Percentiles rank a stretch among this genome's conserved stretches.
Conservation (phyloP, 1,140 invertebrate genomes). For the Ostrea denselamellosa region DNA sequence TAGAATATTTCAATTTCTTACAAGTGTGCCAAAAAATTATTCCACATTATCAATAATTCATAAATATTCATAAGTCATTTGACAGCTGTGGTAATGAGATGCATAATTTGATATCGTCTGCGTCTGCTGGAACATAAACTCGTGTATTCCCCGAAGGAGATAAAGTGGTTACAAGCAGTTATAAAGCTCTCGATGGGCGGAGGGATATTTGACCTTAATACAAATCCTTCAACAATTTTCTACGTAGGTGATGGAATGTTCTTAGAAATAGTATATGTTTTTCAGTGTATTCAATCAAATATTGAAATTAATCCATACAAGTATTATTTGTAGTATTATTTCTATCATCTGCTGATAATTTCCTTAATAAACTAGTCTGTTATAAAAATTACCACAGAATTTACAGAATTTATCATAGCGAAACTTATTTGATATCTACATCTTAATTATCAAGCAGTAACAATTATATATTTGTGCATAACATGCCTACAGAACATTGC, state of each 20-base stretch:
- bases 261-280: too few relatives aligned
- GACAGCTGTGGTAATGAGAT: slow-evolving; percentile 37
- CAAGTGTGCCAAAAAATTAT: background rate
- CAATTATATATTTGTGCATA: too few relatives aligned
- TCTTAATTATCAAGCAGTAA: too few relatives aligned
- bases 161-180: slow-evolving; percentile 9
- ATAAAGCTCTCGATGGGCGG: slow-evolving; percentile 22
- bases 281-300: too few relatives aligned
- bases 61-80: slow-evolving; percentile 36
- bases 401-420: too few relatives aligned
- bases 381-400: too few relatives aligned
- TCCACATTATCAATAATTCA: background rate
- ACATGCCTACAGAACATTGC: too few relatives aligned
- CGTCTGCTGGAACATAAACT: slow-evolving; percentile 26
- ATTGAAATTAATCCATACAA: too few relatives aligned
- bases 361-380: too few relatives aligned
- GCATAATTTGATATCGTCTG: slow-evolving; percentile 35
- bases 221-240: slow-evolving; percentile 21
- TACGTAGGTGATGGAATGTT: background rate
- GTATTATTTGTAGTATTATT: too few relatives aligned
- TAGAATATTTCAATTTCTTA: background rate
- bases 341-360: too few relatives aligned
- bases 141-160: slow-evolving; percentile 10
- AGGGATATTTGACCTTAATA: slow-evolving; percentile 1
- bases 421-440: too few relatives aligned